Evolutionary conservation across 2,797 vertebrate genomes (phyloP).

Genomic region (Holocentrus rufus): DNA sequence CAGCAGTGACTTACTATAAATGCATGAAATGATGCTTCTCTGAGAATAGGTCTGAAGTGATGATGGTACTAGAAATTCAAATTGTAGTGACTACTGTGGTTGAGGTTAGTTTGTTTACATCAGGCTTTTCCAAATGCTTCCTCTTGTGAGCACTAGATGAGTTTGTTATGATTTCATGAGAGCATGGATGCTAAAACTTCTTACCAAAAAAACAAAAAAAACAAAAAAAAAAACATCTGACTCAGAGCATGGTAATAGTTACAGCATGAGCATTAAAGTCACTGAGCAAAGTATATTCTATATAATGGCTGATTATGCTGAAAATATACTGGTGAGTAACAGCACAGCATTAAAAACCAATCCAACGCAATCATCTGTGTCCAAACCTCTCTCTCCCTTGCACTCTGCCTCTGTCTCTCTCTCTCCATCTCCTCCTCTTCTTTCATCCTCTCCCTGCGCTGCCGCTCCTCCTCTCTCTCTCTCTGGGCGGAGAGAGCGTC

Average conservation of each 20-base stretch:
- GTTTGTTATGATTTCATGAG: not conserved
- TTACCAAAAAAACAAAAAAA: too few relatives aligned
- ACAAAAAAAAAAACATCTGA: not conserved
- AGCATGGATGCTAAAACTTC: constrained; percentile 8
- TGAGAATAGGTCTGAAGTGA: constrained; percentile 1
- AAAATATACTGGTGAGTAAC: constrained; percentile 30
- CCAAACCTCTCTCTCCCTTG: constrained; percentile 85
- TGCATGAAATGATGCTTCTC: not conserved
- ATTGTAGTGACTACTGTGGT: not conserved
- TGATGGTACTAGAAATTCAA: constrained; percentile 9
- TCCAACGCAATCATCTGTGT: constrained; percentile 49
- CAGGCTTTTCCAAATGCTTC: constrained; percentile 7
- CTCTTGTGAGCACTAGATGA: not conserved
- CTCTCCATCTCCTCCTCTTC: constrained; percentile 59
- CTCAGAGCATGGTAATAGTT: constrained; percentile 41
- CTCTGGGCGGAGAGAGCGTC: constrained; percentile 82
- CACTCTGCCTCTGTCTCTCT: constrained; percentile 67
- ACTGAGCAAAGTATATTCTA: constrained; percentile 11
- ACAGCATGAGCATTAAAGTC: constrained; percentile 35
- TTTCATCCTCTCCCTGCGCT: constrained; percentile 59
- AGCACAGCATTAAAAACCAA: constrained; percentile 22
- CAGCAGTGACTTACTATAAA: constrained; percentile 32
- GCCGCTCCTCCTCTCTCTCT: constrained; percentile 72
- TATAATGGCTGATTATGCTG: constrained; percentile 10
- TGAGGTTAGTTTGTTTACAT: constrained; percentile 40